These are phyloP conservation scores for Punctoribates punctum DNA, from an alignment of 2,888 invertebrate species.

Conservation along the genomic window DNA sequence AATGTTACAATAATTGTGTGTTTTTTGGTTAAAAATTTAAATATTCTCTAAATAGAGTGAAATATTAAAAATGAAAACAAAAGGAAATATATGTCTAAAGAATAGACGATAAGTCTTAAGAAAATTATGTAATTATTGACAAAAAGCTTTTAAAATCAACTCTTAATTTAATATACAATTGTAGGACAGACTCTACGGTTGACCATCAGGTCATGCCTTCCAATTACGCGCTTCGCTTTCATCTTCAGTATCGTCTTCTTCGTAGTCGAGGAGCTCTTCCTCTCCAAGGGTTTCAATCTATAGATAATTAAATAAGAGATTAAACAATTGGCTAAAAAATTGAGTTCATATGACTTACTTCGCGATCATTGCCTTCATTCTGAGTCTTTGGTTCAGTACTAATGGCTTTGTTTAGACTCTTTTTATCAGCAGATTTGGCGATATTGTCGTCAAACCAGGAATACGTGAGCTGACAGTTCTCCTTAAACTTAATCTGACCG, in stretches of 20 bases:
- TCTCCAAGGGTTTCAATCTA: conserved; percentile 12
- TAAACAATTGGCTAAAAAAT: background rate
- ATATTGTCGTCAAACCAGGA: conserved; percentile 40
- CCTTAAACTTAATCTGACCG: conserved; percentile 30
- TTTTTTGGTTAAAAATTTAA: conserved; percentile 7
- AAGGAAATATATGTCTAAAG: background rate
- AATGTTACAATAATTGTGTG: conserved; percentile 19
- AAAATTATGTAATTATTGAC: background rate
- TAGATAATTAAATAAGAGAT: background rate
- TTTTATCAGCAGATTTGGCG: conserved; percentile 16
- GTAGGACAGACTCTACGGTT: background rate
- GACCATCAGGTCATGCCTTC: background rate
- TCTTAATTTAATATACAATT: background rate
- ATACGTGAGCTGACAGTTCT: conserved; percentile 22
- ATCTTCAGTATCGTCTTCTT: conserved; percentile 21
- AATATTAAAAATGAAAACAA: conserved; percentile 12
- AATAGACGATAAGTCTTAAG: background rate
- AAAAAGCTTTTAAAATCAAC: conserved; percentile 3
- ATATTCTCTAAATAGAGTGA: background rate
- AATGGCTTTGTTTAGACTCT: background rate
- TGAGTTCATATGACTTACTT: background rate
- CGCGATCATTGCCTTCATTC: background rate
- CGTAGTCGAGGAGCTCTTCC: conserved; percentile 9
- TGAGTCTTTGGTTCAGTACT: background rate
- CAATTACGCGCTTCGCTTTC: conserved; percentile 33